Percentiles rank a stretch among this genome's conserved stretches.
These are phyloP conservation scores for Xanthostigma xanthostigma DNA, from an alignment of 2,888 invertebrate species.

Conservation along the genomic window DNA sequence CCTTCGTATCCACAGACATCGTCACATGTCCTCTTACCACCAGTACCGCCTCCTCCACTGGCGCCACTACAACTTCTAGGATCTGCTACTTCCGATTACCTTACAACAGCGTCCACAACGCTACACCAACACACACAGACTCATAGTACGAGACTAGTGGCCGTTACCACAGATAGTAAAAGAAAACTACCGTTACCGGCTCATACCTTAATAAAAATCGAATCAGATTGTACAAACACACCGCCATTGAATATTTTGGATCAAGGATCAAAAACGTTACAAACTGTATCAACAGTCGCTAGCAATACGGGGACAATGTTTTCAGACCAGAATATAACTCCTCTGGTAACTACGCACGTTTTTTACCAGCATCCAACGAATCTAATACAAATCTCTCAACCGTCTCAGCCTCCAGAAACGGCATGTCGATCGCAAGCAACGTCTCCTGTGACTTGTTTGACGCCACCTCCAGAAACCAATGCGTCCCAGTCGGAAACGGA, in stretches of 20 bases:
- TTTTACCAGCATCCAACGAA: constrained; percentile 33
- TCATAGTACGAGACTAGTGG: constrained; percentile 50
- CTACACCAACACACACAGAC: constrained; percentile 50
- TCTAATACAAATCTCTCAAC: constrained; percentile 25
- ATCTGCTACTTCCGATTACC: constrained; percentile 35
- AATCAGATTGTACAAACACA: constrained; percentile 36
- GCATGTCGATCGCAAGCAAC: constrained; percentile 31
- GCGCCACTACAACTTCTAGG: constrained; percentile 49
- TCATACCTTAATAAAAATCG: constrained; percentile 51
- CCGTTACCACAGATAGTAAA: constrained; percentile 38
- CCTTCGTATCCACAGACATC: constrained; percentile 43
- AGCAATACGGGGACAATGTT: constrained; percentile 22
- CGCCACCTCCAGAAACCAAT: constrained; percentile 39
- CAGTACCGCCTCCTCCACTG: constrained; percentile 39
- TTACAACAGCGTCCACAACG: constrained; percentile 43
- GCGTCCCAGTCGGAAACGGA: constrained; percentile 11
- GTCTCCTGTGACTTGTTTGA: constrained; percentile 37
- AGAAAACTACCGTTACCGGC: constrained; percentile 33
- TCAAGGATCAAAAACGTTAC: constrained; percentile 26
- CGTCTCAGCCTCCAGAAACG: constrained; percentile 14
- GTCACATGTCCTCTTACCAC: constrained; percentile 29
- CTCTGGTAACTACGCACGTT: constrained; percentile 37
- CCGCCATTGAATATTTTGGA: constrained; percentile 19
- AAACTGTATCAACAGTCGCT: constrained; percentile 24
- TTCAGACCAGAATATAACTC: constrained; percentile 31